Base-by-base conservation (phyloP, 2,113 vertebrate genomes). In the Gambusia affinis region DNA sequence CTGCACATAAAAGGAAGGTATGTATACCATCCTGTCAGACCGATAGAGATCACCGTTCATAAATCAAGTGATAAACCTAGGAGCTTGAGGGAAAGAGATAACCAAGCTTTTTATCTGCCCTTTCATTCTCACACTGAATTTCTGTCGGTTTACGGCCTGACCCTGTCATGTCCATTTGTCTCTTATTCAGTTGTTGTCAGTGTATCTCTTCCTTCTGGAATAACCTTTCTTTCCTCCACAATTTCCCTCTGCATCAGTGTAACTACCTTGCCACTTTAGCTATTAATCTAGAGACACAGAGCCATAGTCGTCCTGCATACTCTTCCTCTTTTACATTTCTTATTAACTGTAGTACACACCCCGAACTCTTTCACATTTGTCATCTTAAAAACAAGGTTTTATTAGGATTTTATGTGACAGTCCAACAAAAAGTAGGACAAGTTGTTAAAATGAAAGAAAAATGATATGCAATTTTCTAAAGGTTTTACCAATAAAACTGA, bases 1-100 rank as follows among this genome's bases (percentile, higher is more conserved):
- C 91, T 1, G 89, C 91, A 62, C 91, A 94, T 84, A 95, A 94
- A 90, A 91, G 91, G 85, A 93, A 95, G 93, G 95, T 95, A 94
- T 12, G 78, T 85, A 47, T 74, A 67, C 39, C 61, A 67, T 67
- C 12, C 33, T 24, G 78, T 81, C 76, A 76, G 79, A 75, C 69
- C 64, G 90, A 92, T 92, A 82, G 75, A 76, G 66, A 92, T 89
- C 88, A 78, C 68, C 67, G 83, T 85, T 86, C 82, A 76, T 89
- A 84, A 80, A 88, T 90, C 86, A 85, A 75, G 79, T 35, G 81
- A 79, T 82, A 80, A 84, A 76, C 80, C 73, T 37, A 27, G 77
- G 64, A 70, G 76, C 70, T 76, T 27, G 76, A 81, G 83, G 83
- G 75, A 79, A 70, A 68, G 54, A 63, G 89, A 90, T 87, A 89